phyloP scores from a whole-genome alignment of 2,888 invertebrate species.

The Heliconius erato region DNA sequence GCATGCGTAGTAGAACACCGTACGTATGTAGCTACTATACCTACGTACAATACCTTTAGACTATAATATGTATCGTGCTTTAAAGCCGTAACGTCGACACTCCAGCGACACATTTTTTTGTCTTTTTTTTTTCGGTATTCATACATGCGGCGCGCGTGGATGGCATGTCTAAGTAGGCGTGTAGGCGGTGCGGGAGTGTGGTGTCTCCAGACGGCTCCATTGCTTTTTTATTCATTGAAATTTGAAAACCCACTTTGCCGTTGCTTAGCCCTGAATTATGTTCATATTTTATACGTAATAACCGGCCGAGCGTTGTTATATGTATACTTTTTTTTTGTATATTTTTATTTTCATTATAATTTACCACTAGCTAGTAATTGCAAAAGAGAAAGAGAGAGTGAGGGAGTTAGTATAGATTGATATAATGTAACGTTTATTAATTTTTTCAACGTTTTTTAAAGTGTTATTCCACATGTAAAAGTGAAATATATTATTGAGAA shows the following conservation, averaged over 20 bases:
- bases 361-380: neutral
- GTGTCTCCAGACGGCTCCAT: constrained; percentile 21
- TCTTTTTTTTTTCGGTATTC: constrained; percentile 47
- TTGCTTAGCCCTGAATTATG: constrained; percentile 24
- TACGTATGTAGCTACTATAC: neutral
- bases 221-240: constrained; percentile 33
- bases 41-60: constrained; percentile 29
- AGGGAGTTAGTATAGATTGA: neutral
- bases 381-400: neutral
- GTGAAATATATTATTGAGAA: no score
- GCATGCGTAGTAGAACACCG: constrained; percentile 33
- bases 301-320: neutral
- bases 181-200: constrained; percentile 20
- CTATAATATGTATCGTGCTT: constrained; percentile 41
- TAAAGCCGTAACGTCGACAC: constrained; percentile 36
- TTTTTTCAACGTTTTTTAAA: neutral
- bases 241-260: constrained; percentile 25
- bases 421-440: neutral
- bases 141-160: constrained; percentile 37
- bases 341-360: constrained; percentile 4
- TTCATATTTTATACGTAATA: constrained; percentile 12
- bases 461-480: no score
- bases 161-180: constrained; percentile 32
- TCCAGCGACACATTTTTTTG: constrained; percentile 42
- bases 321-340: neutral